A percentile compares a stretch with the other conserved stretches of the same genome.
These are phyloP conservation scores for Alsophila aescularia DNA, from an alignment of 2,888 invertebrate genomes.

Conservation along the genomic window DNA sequence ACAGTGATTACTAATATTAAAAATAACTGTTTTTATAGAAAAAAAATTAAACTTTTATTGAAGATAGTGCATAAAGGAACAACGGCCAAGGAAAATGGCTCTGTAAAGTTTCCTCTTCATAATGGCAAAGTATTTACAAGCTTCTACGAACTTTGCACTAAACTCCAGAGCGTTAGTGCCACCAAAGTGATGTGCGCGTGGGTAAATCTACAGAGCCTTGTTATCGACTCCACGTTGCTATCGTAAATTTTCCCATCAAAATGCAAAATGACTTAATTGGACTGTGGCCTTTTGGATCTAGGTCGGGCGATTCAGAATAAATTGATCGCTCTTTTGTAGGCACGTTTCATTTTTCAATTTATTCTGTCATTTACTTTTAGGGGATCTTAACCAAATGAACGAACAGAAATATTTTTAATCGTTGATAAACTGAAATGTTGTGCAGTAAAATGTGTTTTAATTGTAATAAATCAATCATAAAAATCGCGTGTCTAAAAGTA, in stretches of 20 bases:
- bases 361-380: conserved; percentile 24
- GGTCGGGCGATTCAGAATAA: conserved; percentile 78
- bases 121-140: conserved; percentile 30
- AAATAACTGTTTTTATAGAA: too few species aligned
- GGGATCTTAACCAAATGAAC: conserved; percentile 22
- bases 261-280: conserved; percentile 84
- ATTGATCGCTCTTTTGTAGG: conserved; percentile 74
- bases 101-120: conserved; percentile 13
- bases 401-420: background rate
- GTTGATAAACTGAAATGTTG: background rate
- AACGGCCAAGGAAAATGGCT: background rate
- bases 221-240: conserved; percentile 66
- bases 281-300: conserved; percentile 78
- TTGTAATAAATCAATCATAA: too few species aligned
- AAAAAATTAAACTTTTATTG: too few species aligned
- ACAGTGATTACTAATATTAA: too few species aligned
- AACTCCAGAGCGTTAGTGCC: too few species aligned
- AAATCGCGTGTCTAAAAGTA: too few species aligned
- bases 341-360: conserved; percentile 60
- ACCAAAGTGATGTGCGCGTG: conserved; percentile 41
- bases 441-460: too few species aligned
- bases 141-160: conserved; percentile 20
- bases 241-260: conserved; percentile 82
- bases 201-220: conserved; percentile 64
- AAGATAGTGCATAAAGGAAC: too few species aligned